A percentile compares a stretch with the other conserved stretches of the same genome.
These are phyloP conservation scores for Melinopterus prodromus DNA, from an alignment of 2,888 invertebrate species.

Conservation along the genomic window DNA sequence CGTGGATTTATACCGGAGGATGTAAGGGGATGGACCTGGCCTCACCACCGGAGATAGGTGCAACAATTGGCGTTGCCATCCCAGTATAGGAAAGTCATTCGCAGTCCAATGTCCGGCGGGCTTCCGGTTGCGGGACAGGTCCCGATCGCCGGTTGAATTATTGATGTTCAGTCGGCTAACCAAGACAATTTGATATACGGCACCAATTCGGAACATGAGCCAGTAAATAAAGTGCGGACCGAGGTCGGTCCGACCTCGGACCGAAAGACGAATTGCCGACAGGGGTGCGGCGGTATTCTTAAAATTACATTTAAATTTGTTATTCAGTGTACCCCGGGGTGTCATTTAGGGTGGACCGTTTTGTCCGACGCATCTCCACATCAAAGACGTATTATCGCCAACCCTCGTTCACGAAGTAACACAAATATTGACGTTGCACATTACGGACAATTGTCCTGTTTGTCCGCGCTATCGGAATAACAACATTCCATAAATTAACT, in stretches of 20 bases:
- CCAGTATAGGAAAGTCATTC: slow-evolving; percentile 21
- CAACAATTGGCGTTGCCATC: slow-evolving; percentile 19
- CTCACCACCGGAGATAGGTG: slow-evolving; percentile 18
- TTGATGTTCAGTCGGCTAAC: slow-evolving; percentile 57
- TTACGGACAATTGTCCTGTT: slow-evolving; percentile 54
- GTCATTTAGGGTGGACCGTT: slow-evolving; percentile 42
- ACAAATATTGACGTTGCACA: slow-evolving; percentile 59
- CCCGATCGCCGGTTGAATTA: slow-evolving; percentile 16
- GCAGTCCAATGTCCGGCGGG: slow-evolving; percentile 17
- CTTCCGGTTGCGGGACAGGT: slow-evolving; percentile 36
- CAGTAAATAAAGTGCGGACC: slow-evolving; percentile 55
- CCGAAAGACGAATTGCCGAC: slow-evolving; percentile 55
- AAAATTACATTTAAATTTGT: slow-evolving; percentile 58
- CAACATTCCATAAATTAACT: slow-evolving; percentile 61
- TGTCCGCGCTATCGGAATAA: slow-evolving; percentile 57
- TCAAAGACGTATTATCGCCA: slow-evolving; percentile 41
- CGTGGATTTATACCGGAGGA: slow-evolving; percentile 8
- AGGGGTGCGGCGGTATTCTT: slow-evolving; percentile 54
- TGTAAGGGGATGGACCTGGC: not conserved
- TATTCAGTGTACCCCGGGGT: slow-evolving; percentile 46
- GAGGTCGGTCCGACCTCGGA: too few relatives aligned
- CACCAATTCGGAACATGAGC: slow-evolving; percentile 56
- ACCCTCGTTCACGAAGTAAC: slow-evolving; percentile 48
- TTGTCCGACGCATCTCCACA: slow-evolving; percentile 41
- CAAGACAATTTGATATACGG: slow-evolving; percentile 59